Percentiles rank a stretch among this genome's conserved stretches.
Evolutionary conservation across 2,888 invertebrate genomes (phyloP).

Genomic region (Cepaea hortensis): DNA sequence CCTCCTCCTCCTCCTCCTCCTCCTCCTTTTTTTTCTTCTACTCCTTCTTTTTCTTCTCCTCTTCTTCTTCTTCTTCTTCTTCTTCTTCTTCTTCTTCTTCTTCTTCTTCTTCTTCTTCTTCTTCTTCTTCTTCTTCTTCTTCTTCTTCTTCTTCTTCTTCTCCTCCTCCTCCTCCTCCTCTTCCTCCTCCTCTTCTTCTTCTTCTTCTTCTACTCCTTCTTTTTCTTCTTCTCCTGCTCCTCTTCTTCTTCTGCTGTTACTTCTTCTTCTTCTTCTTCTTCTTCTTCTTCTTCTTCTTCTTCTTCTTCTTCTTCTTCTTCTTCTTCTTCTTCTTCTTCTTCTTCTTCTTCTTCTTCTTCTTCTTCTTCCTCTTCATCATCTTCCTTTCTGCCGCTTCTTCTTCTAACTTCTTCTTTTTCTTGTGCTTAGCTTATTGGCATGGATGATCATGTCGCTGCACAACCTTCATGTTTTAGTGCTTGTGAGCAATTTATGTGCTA

Average conservation of each 20-base stretch:
- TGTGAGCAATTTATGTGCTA: too few species aligned
- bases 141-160: neutral
- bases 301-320: neutral
- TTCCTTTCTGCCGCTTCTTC: neutral
- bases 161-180: neutral
- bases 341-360: neutral
- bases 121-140: constrained; percentile 37
- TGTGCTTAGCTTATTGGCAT: too few species aligned
- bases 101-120: neutral
- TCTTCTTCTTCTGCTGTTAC: neutral
- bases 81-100: neutral
- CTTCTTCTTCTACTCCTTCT: constrained; percentile 37
- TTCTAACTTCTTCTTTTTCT: constrained; percentile 37
- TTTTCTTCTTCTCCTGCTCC: neutral
- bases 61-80: neutral
- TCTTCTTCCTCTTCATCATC: neutral
- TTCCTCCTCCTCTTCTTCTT: neutral
- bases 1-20: neutral
- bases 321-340: neutral
- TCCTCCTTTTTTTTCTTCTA: neutral
- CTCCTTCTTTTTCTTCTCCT: too few species aligned
- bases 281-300: neutral
- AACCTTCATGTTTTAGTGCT: too few species aligned
- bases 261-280: neutral
- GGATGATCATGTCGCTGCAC: too few species aligned